Conservation (phyloP, 92 coral and sea anemone genomes). For the Palythoa caribaeorum region DNA sequence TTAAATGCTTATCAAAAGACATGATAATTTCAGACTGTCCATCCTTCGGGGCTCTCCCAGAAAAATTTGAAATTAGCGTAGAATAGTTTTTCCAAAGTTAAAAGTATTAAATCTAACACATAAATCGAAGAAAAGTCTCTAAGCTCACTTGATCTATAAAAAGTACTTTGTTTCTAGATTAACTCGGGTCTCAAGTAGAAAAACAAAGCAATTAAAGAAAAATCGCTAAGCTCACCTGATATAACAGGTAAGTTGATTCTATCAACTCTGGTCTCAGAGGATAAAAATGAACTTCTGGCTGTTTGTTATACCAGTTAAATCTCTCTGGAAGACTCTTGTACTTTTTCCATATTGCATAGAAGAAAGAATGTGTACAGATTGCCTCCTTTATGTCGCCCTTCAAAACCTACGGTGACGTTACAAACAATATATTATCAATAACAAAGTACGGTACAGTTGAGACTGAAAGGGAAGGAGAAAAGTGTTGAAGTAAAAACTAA, state of each 20-base stretch:
- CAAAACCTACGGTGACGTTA: constrained; percentile 68
- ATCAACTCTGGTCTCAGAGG: constrained; percentile 94
- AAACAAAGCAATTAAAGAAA: background rate
- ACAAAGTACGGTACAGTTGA: background rate
- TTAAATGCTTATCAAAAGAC: too few relatives aligned
- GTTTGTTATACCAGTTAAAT: constrained; percentile 89
- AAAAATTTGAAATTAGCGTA: too few relatives aligned
- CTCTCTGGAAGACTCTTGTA: constrained; percentile 96
- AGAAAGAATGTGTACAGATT: constrained; percentile 94
- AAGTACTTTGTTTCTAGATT: too few relatives aligned
- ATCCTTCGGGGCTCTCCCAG: too few relatives aligned
- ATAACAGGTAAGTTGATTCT: constrained; percentile 92
- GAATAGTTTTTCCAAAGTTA: too few relatives aligned
- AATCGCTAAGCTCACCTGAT: constrained; percentile 69
- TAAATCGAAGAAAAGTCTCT: too few relatives aligned
- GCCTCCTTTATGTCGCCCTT: constrained; percentile 99
- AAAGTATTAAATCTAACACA: too few relatives aligned
- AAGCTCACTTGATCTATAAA: too few relatives aligned
- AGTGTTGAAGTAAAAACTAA: too few relatives aligned
- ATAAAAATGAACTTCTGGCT: constrained; percentile 88
- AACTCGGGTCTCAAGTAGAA: too few relatives aligned
- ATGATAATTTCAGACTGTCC: too few relatives aligned
- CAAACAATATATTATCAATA: background rate
- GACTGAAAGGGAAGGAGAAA: too few relatives aligned
- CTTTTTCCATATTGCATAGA: constrained; percentile 94